These are phyloP conservation scores for Syrmaticus mikado DNA, from an alignment of 2,113 vertebrate species.

Conservation along the genomic window DNA sequence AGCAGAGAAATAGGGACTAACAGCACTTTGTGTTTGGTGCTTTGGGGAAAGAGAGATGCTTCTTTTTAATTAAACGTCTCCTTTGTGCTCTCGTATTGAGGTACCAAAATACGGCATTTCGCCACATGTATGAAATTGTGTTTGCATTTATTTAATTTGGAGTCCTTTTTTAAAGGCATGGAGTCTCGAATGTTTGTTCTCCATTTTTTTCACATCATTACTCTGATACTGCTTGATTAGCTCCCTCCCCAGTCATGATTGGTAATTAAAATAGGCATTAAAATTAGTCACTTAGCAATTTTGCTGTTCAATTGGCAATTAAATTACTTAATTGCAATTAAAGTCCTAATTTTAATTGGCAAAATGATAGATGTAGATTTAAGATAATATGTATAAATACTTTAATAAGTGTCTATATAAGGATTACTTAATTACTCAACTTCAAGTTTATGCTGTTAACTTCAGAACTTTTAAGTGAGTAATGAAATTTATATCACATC, in stretches of 20 bases:
- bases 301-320: constrained; percentile 97
- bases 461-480: constrained; percentile 88
- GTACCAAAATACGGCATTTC: constrained; percentile 57
- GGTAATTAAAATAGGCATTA: constrained; percentile 97
- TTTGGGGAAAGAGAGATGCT: not conserved
- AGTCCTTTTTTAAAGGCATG: constrained; percentile 75
- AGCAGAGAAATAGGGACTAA: not conserved
- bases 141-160: constrained; percentile 82
- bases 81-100: constrained; percentile 16
- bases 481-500: constrained; percentile 84
- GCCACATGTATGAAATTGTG: constrained; percentile 72
- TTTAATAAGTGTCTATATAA: constrained; percentile 92
- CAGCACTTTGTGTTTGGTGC: not conserved
- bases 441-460: constrained; percentile 88
- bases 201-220: constrained; percentile 83
- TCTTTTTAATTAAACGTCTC: not conserved
- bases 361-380: constrained; percentile 93
- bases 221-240: constrained; percentile 90
- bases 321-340: constrained; percentile 97
- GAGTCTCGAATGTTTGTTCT: constrained; percentile 82
- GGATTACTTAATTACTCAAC: constrained; percentile 90
- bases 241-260: constrained; percentile 92
- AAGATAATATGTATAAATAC: constrained; percentile 91
- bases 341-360: constrained; percentile 93
- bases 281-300: constrained; percentile 97